Evolutionary conservation across 2,113 vertebrate species (phyloP).

Genomic region (Sturnira hondurensis): DNA sequence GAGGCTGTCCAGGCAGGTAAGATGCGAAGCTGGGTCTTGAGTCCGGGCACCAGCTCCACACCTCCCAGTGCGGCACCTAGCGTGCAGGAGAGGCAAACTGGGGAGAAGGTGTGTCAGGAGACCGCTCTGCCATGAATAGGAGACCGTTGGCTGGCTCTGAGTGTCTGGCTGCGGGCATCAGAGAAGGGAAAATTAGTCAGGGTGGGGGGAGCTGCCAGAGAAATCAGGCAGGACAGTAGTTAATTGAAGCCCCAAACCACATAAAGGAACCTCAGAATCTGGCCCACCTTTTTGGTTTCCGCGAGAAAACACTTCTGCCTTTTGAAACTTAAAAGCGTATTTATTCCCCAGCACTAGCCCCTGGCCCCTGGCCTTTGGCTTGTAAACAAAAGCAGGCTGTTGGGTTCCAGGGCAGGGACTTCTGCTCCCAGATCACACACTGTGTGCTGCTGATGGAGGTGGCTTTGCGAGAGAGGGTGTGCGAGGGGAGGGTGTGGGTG

Average conservation of each 20-base stretch:
- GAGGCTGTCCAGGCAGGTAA: background rate
- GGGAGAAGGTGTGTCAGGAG: background rate
- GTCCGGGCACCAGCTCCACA: background rate
- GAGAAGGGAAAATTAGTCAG: background rate
- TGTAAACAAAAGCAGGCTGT: slow-evolving; percentile 61
- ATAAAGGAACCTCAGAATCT: slow-evolving; percentile 40
- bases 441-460: background rate
- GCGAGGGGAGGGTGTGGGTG: background rate
- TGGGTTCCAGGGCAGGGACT: background rate
- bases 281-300: background rate
- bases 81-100: background rate
- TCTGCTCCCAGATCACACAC: background rate
- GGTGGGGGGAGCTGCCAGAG: background rate
- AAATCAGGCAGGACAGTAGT: background rate
- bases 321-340: slow-evolving; percentile 47
- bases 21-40: background rate
- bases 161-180: background rate
- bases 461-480: background rate
- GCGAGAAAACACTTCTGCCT: background rate
- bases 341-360: slow-evolving; percentile 27
- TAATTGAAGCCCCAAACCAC: background rate
- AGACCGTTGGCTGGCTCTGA: background rate
- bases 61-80: background rate
- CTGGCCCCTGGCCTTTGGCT: slow-evolving; percentile 51
- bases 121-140: accelerated